Conservation (phyloP, 2,797 vertebrate species). For the Petrocephalus sullivani region DNA sequence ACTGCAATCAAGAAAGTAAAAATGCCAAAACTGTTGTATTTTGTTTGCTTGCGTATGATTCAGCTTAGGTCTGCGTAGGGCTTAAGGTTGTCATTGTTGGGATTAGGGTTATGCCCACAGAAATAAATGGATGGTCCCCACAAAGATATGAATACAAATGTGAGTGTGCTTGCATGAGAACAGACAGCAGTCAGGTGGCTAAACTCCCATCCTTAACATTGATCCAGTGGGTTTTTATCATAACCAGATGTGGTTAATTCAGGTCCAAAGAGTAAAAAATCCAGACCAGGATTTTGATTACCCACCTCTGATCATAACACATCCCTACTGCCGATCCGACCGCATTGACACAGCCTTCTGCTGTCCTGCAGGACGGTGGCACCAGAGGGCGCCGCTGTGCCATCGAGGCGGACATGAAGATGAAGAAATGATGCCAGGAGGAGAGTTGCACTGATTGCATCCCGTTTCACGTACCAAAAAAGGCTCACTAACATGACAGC, state of each 20-base stretch:
- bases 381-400: slow-evolving; percentile 82
- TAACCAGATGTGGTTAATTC: too few species aligned
- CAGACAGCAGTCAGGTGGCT: neutral
- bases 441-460: neutral
- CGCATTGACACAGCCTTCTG: neutral
- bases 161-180: neutral
- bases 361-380: slow-evolving; percentile 70
- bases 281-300: too few species aligned
- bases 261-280: too few species aligned
- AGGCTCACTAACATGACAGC: neutral
- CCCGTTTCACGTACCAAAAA: neutral
- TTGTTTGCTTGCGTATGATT: neutral
- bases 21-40: neutral
- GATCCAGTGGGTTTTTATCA: neutral
- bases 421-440: slow-evolving; percentile 72
- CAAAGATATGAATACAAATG: neutral
- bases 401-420: slow-evolving; percentile 86
- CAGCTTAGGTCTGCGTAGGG: neutral
- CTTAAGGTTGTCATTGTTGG: neutral
- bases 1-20: neutral
- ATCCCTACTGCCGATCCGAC: neutral
- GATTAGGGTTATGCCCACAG: neutral
- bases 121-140: neutral
- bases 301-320: neutral
- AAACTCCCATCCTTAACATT: neutral